phyloP scores from a whole-genome alignment of 2,113 vertebrate species.

The Jacana jacana region DNA sequence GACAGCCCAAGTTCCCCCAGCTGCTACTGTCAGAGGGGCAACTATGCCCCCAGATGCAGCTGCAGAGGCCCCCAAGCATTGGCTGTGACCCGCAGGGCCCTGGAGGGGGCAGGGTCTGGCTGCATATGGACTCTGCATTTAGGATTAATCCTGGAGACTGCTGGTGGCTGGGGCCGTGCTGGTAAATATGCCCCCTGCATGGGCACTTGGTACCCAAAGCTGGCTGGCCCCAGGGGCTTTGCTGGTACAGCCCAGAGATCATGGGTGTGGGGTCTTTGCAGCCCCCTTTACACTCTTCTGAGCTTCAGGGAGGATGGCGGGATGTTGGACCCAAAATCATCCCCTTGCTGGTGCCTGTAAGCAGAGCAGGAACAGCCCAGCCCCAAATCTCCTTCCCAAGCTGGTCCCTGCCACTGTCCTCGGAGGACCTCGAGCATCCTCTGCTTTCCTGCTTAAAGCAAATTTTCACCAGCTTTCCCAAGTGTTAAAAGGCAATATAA shows the following conservation, averaged over 20 bases:
- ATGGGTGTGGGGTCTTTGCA: background rate
- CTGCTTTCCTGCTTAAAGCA: background rate
- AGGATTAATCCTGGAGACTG: background rate
- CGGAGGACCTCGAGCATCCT: background rate
- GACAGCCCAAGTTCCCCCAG: background rate
- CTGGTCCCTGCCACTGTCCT: background rate
- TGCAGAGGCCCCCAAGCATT: background rate
- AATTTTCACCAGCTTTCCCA: background rate
- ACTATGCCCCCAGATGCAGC: background rate
- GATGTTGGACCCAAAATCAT: background rate
- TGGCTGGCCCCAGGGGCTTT: accelerated
- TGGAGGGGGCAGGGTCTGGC: background rate
- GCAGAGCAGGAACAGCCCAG: background rate
- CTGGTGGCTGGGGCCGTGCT: background rate
- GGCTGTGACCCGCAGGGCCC: background rate
- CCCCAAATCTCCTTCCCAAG: background rate
- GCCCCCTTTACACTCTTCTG: background rate
- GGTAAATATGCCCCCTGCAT: background rate
- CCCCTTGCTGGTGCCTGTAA: background rate
- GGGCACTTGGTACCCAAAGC: background rate
- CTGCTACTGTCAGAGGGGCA: background rate
- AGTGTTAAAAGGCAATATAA: background rate
- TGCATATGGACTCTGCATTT: background rate
- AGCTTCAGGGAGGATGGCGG: background rate
- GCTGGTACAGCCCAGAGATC: background rate